Evolutionary conservation across 1,140 invertebrate genomes (phyloP).

Genomic region (Harlomillsia oculata): DNA sequence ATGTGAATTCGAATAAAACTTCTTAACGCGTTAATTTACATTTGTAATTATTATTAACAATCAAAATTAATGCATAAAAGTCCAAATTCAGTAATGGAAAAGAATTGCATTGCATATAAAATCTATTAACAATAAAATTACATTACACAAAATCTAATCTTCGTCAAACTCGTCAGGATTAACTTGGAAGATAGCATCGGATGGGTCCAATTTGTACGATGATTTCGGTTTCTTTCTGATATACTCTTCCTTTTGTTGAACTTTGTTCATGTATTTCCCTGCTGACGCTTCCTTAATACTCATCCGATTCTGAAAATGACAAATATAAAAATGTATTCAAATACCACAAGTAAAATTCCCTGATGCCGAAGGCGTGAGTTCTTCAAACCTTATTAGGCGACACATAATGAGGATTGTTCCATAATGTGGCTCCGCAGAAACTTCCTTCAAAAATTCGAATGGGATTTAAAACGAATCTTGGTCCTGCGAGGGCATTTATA

Average conservation of each 20-base stretch:
- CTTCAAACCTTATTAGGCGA: slow-evolving; percentile 67
- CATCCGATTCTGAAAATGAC: slow-evolving; percentile 51
- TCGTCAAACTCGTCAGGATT: slow-evolving; percentile 44
- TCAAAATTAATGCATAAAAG: no score
- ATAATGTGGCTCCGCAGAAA: slow-evolving; percentile 82
- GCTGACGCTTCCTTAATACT: slow-evolving; percentile 56
- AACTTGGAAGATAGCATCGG: slow-evolving; percentile 56
- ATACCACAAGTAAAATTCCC: not conserved
- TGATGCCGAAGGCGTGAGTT: not conserved
- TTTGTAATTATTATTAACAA: no score
- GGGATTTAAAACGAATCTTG: slow-evolving; percentile 90
- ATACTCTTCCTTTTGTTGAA: slow-evolving; percentile 66
- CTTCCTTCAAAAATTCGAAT: slow-evolving; percentile 88
- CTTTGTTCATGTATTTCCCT: slow-evolving; percentile 63
- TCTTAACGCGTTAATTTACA: no score
- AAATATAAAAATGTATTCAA: slow-evolving; percentile 7
- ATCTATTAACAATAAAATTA: no score
- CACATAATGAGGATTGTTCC: slow-evolving; percentile 87
- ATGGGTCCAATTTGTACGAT: slow-evolving; percentile 53
- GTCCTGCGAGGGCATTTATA: slow-evolving; percentile 52
- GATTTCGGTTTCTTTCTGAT: slow-evolving; percentile 58
- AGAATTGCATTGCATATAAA: no score
- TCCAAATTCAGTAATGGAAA: no score
- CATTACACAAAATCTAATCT: no score
- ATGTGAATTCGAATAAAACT: no score